A percentile compares a stretch with the other conserved stretches of the same genome.
Evolutionary conservation across 2,797 vertebrate genomes (phyloP).

Genomic region (Pygocentrus nattereri): DNA sequence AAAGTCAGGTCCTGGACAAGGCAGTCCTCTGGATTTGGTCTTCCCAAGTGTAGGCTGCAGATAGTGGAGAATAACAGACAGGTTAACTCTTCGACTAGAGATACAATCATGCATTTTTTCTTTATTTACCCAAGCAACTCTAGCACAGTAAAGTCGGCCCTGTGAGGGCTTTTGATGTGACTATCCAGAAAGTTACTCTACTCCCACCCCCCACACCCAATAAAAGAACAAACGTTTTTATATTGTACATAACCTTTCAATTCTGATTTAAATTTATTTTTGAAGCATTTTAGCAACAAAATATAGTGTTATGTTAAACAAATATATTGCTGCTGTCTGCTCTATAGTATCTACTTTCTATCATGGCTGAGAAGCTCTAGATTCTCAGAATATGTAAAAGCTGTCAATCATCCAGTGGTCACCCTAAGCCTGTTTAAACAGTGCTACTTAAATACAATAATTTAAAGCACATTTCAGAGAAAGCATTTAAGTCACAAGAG

Average conservation of each 20-base stretch:
- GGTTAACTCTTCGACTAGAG: conserved; percentile 3
- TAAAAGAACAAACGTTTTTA: too few relatives aligned
- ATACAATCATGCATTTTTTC: background rate
- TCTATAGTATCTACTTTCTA: background rate
- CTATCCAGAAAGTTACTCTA: too few relatives aligned
- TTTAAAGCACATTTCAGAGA: conserved; percentile 4
- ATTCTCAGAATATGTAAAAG: conserved; percentile 26
- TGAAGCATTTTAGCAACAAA: too few relatives aligned
- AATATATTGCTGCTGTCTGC: too few relatives aligned
- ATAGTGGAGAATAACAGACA: conserved; percentile 28
- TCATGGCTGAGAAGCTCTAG: conserved; percentile 21
- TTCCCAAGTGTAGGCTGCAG: conserved; percentile 78
- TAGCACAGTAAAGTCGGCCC: background rate
- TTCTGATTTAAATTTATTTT: too few relatives aligned
- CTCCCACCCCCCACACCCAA: too few relatives aligned
- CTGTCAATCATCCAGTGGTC: conserved; percentile 36
- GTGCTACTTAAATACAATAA: conserved; percentile 4
- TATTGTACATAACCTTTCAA: too few relatives aligned
- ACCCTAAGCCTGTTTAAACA: conserved; percentile 23
- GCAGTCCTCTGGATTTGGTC: conserved; percentile 71
- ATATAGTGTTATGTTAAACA: too few relatives aligned
- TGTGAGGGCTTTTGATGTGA: too few relatives aligned
- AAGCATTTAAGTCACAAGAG: conserved; percentile 38
- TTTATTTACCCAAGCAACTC: background rate
- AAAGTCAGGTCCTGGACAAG: conserved; percentile 79